These are phyloP conservation scores for Anguilla obscura DNA, from an alignment of 2,797 vertebrate species.

Conservation along the genomic window DNA sequence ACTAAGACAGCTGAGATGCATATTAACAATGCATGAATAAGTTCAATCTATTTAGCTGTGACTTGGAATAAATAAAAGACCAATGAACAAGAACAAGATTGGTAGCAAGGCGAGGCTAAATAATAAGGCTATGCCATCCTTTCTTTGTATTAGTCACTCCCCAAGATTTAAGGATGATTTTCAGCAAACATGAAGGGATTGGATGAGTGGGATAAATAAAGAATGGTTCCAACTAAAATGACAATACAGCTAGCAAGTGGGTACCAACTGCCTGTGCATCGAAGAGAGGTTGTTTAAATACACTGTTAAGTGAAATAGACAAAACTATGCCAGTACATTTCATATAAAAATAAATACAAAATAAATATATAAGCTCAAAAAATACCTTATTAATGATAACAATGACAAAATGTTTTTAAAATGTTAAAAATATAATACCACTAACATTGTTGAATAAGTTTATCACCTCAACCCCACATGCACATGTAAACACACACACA, in stretches of 20 bases:
- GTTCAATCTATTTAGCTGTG: background rate
- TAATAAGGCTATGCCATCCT: background rate
- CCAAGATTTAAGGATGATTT: background rate
- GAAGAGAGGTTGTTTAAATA: background rate
- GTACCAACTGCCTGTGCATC: background rate
- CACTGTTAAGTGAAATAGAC: background rate
- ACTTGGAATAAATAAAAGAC: background rate
- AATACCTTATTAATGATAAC: background rate
- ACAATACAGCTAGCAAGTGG: background rate
- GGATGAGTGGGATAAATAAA: background rate
- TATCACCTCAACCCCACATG: background rate
- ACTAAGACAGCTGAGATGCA: background rate
- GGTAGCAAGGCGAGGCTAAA: background rate
- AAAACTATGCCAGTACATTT: background rate
- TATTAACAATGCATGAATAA: constrained; percentile 1
- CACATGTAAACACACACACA: background rate
- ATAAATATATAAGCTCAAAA: background rate
- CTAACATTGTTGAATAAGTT: background rate
- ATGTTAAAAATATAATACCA: background rate
- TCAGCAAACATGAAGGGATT: background rate
- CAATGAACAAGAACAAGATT: background rate
- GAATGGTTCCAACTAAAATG: background rate
- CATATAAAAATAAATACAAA: background rate
- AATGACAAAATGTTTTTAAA: background rate
- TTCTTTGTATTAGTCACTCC: background rate